Conservation (phyloP, 2,113 vertebrate species). For the Shinisaurus crocodilurus region DNA sequence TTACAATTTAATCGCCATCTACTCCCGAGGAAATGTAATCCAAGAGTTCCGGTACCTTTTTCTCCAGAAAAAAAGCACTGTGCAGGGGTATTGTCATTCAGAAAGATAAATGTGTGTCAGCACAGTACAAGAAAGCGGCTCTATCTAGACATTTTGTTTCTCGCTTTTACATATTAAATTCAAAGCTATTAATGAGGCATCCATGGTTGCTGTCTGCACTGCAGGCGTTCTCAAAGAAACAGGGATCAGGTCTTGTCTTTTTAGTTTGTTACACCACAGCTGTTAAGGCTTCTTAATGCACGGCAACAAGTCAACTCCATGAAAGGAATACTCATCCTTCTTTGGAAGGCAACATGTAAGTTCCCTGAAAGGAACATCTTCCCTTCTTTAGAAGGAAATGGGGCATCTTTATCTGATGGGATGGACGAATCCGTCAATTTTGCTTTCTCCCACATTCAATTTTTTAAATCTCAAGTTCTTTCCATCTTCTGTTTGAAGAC, state of each 20-base stretch:
- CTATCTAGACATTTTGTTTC: conserved; percentile 14
- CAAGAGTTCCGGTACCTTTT: too few relatives aligned
- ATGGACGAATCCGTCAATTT: not conserved
- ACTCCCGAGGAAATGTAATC: too few relatives aligned
- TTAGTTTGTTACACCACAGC: not conserved
- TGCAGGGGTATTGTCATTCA: too few relatives aligned
- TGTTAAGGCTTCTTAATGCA: not conserved
- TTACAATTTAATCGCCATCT: too few relatives aligned
- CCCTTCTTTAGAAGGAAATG: not conserved
- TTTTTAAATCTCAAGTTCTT: too few relatives aligned
- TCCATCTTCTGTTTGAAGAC: too few relatives aligned
- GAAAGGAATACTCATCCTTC: not conserved
- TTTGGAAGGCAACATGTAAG: not conserved
- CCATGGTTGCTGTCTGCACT: not conserved
- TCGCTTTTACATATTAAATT: conserved; percentile 16
- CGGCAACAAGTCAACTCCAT: not conserved
- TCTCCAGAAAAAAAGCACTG: too few relatives aligned
- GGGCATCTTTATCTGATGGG: not conserved
- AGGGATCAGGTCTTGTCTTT: not conserved
- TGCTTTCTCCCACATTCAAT: too few relatives aligned
- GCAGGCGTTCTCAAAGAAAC: not conserved
- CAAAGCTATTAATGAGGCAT: not conserved
- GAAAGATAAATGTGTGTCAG: conserved; percentile 37
- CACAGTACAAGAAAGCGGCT: not conserved
- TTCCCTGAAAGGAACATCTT: not conserved